Evolutionary conservation across 1,140 invertebrate genomes (phyloP), one percentile per base, ranked within the genome.

Genomic region (Drosophila persimilis): DNA sequence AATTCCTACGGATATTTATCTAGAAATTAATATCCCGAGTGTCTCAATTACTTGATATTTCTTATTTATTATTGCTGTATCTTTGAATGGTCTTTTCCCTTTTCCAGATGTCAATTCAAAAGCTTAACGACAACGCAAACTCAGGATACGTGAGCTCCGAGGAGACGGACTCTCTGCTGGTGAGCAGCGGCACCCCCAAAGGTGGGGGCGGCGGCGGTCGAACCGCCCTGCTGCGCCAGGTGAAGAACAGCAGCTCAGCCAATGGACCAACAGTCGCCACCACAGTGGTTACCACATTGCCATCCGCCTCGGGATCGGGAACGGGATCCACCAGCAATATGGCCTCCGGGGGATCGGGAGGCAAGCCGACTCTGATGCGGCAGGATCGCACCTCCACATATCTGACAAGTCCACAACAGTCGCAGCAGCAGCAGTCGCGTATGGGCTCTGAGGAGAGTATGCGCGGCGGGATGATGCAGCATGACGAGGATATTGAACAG

Each of bases 321-420:
- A 51, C 57, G 22, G 71, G 54, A 1, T 4, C 11, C 11, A 3
- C 35, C 35, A 1, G 35, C 35, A 39, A 39, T 13, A 39, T 39
- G 35, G 35, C 35, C 1, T 13, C 35, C 11, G 35, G 35, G 11
- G 35, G 11, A 39, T 39, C 35, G 86, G 70, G 83, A 88, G 73
- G 92, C 84, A 97, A 97, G 90, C 96, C 96, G 44, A 95, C 96
- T 26, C 92, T 97, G 58, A 96, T 95, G 92, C 93, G 96, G 60
- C 96, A 97, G 92, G 96, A 97, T 92, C 95, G 96, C 64, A 96
- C 96, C 8, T 95, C 95, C 46, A 94, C 94, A 78, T 93, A 95
- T 76, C 92, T 95, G 53, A 95, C 95, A 7, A 95, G 95, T 77
- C 94, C 95, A 22, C 95, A 96, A 85, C 92, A 96, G 51, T 96